Base-by-base conservation (phyloP, 1,140 invertebrate species). In the Plutomurus gul region DNA sequence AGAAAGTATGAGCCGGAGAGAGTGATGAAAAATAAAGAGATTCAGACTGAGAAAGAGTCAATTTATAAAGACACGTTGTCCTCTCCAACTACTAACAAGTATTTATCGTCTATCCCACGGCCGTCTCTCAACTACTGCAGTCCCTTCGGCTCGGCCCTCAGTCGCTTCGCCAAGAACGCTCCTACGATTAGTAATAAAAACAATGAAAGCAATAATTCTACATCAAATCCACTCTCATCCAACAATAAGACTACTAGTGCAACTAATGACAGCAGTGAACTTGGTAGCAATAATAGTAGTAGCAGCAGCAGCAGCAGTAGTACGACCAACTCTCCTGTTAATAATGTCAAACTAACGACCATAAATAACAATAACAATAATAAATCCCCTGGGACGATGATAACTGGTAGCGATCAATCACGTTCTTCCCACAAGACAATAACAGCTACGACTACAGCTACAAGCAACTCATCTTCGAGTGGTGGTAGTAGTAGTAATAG, bases 1-100 rank as follows among this genome's bases (percentile, higher is more conserved):
- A 70, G 72, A 39, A 79, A 78, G 10, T 77, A 74, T 65, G 79
- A 79, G 4, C 56, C 30, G n/a, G 49, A 60, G 16, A 76, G 60
- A 36, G 82, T 82, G n/a, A 33, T 76, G 11, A 82, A 82, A 46
- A 46, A 77, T 39, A 82, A 82, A 77, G 75, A 33, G 30, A 43
- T 72, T 39, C 82, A 83, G 72, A 83, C 82, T 56, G 82, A 82
- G 13, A 72, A 78, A 51, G 49, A 78, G 16, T 20, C 27, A 20
- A 36, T 49, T n/a, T 36, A 47, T 18, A 27, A 25, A 25, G 25
- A 56, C 3, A 25, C 81, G 27, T 11, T n/a, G n/a, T n/a, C n/a
- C n/a, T n/a, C n/a, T n/a, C n/a, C n/a, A n/a, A n/a, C n/a, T n/a
- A 65, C 40, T n/a, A 18, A 51, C 13, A 73, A 79, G 36, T 71